A percentile compares a stretch with the other conserved stretches of the same genome.
phyloP scores from a whole-genome alignment of 2,113 vertebrate genomes.

The Urocolius indicus region DNA sequence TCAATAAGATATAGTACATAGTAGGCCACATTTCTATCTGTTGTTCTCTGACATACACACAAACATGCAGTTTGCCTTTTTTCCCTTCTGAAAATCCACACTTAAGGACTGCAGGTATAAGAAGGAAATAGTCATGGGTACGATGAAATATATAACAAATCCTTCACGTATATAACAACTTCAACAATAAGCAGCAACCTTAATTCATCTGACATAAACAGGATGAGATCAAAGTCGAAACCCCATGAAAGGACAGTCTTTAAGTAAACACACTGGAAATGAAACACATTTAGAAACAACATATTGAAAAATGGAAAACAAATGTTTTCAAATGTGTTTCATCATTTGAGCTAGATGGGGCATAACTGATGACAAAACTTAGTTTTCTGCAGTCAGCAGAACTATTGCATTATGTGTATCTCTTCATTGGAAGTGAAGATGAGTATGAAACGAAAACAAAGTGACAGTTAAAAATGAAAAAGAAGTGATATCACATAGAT shows the following conservation, averaged over 20 bases:
- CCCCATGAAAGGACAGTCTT: neutral
- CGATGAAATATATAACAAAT: neutral
- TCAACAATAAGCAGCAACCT: neutral
- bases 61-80: neutral
- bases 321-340: neutral
- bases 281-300: neutral
- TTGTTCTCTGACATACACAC: neutral
- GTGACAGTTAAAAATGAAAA: slow-evolving; percentile 59
- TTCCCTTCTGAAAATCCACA: neutral
- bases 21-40: neutral
- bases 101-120: neutral
- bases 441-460: slow-evolving; percentile 51
- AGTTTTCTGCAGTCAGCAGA: neutral
- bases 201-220: neutral
- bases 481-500: slow-evolving; percentile 43
- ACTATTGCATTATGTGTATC: neutral
- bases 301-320: neutral
- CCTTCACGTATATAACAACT: neutral
- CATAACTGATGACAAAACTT: neutral
- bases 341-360: neutral
- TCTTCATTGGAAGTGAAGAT: slow-evolving; percentile 21
- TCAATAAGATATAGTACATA: neutral
- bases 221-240: neutral
- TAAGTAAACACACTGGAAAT: neutral
- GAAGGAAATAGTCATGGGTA: neutral